Conservation (phyloP, 1,140 invertebrate genomes). For the Drosophila asahinai region DNA sequence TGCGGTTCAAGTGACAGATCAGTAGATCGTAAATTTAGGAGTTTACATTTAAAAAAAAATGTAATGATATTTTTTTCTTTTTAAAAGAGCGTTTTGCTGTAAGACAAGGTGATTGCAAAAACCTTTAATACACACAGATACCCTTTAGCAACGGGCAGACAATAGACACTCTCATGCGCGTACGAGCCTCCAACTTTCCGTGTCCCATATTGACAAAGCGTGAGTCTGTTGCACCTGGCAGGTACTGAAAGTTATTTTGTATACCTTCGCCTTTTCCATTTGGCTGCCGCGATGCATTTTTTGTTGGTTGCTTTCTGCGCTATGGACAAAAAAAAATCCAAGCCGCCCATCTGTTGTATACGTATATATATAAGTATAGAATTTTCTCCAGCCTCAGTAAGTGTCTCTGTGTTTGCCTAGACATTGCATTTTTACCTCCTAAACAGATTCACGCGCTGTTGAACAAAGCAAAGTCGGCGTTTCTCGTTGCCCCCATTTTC, state of each 20-base stretch:
- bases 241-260: conserved; percentile 14
- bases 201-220: conserved; percentile 61
- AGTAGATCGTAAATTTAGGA: no score
- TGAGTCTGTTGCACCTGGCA: conserved; percentile 56
- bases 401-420: conserved; percentile 56
- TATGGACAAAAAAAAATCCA: conserved; percentile 77
- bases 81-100: conserved; percentile 30
- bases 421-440: conserved; percentile 69
- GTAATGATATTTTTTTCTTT: background rate
- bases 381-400: conserved; percentile 13
- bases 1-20: no score
- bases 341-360: conserved; percentile 3
- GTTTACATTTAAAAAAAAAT: no score
- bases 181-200: conserved; percentile 21
- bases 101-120: conserved; percentile 41
- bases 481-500: conserved; percentile 19
- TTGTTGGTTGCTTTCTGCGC: conserved; percentile 60
- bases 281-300: conserved; percentile 71
- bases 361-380: background rate
- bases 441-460: conserved; percentile 70
- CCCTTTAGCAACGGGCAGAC: conserved; percentile 38
- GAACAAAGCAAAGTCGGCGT: conserved; percentile 81
- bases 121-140: conserved; percentile 10
- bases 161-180: conserved; percentile 37
- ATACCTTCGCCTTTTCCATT: conserved; percentile 35